Percentiles rank a stretch among this genome's conserved stretches.
These are phyloP conservation scores for Pseudochaenichthys georgianus DNA, from an alignment of 2,797 vertebrate genomes.

Conservation along the genomic window DNA sequence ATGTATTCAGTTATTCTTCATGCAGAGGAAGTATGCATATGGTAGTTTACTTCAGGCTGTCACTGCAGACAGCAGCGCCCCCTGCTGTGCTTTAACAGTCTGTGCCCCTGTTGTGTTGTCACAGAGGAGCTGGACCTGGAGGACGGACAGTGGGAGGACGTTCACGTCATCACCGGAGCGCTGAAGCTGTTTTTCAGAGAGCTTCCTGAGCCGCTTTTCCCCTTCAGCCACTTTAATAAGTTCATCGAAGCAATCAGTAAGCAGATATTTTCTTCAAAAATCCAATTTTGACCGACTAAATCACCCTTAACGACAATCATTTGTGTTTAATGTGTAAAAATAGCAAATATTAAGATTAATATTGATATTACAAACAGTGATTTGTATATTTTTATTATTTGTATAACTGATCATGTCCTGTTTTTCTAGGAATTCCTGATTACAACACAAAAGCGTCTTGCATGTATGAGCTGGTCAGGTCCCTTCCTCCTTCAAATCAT, in stretches of 20 bases:
- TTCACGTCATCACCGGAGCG: conserved; percentile 95
- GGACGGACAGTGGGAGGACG: conserved; percentile 94
- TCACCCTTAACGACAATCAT: neutral
- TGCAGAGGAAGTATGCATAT: neutral
- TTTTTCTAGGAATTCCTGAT: conserved; percentile 87
- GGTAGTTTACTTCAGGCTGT: neutral
- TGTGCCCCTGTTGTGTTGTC: conserved; percentile 17
- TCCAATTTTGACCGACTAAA: neutral
- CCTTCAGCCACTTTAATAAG: conserved; percentile 89
- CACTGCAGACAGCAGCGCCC: conserved; percentile 31
- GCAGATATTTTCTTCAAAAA: conserved; percentile 5
- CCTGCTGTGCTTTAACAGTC: conserved; percentile 48
- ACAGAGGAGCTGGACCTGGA: conserved; percentile 94
- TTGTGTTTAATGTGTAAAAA: neutral
- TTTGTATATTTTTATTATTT: neutral
- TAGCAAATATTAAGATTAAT: neutral
- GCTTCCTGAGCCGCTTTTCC: conserved; percentile 92
- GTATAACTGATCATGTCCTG: neutral
- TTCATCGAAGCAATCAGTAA: conserved; percentile 82
- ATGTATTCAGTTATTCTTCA: neutral
- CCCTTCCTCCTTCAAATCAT: conserved; percentile 88
- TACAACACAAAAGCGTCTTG: conserved; percentile 75
- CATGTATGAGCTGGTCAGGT: conserved; percentile 86
- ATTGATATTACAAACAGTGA: neutral
- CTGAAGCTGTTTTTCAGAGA: conserved; percentile 96